Base-by-base conservation (phyloP, 2,113 vertebrate species). In the Urocynchramus pylzowi region DNA sequence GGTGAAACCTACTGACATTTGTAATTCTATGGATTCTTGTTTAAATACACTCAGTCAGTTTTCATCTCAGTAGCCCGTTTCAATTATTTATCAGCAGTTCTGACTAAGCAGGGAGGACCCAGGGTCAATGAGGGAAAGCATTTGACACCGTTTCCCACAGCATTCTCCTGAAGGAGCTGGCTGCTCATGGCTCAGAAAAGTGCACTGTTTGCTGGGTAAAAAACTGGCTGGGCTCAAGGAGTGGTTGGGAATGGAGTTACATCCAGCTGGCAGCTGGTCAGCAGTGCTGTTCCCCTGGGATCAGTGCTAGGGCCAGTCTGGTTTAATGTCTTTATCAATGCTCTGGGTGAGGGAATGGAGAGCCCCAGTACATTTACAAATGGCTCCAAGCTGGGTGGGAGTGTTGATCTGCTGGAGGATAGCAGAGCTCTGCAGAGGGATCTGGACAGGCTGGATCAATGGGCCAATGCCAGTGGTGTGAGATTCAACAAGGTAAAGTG, bases 381-480 rank as follows among this genome's bases (percentile, higher is more conserved):
- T 33, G 18, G 11, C 2, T 6, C 17, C 14, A 42, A 1, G 21
- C 2, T 33, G 5, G 50, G 26, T 44, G 22, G 22, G 21, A 88
- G 19, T 19, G 10, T 14, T 75, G 83, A 44, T 68, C 21, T 26
- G 26, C 37, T 50, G 21, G 16, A 42, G 52, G 5, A 10, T 3
- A 31, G 42, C 8, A 65, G 18, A 16, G 41, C n/a, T n/a, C 65
- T 63, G 39, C 65, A 63, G 41, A 70, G 65, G 33, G 39, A 53
- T n/a, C 45, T 54, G 56, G 47, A 5, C 56, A 39, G 47, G n/a
- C 13, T 61, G 84, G 64, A 10, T 16, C 2, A 1, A 6, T n/a
- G 56, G 30, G 7, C 20, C 3, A 4, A 54, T 24, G 4, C 13
- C 49, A 14, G 0, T 17, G 2, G 19, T 41, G 15, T 7, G 24